A percentile compares a stretch with the other conserved stretches of the same genome.
Conservation (phyloP, 2,113 vertebrate genomes). For the Lathamus discolor region DNA sequence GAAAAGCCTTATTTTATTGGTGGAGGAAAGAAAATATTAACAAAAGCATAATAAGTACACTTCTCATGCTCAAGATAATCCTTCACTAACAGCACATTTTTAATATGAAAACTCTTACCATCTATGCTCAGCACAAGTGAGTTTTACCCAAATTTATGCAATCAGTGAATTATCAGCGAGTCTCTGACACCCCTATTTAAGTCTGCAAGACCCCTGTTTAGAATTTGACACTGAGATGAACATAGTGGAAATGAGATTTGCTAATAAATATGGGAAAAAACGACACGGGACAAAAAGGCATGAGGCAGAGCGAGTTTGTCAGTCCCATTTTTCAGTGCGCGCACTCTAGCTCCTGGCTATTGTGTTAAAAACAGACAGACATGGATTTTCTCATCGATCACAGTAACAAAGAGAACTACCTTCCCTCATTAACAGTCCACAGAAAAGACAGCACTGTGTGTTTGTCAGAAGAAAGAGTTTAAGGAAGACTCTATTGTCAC, state of each 20-base stretch:
- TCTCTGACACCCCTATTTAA: slow-evolving; percentile 25
- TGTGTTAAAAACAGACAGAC: slow-evolving; percentile 63
- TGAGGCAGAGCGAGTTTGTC: slow-evolving; percentile 51
- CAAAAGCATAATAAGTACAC: background rate
- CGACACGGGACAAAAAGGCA: slow-evolving; percentile 45
- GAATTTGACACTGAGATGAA: slow-evolving; percentile 55
- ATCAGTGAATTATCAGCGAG: background rate
- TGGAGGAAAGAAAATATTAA: background rate
- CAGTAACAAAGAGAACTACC: slow-evolving; percentile 54
- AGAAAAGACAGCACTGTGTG: background rate
- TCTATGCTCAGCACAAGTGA: background rate
- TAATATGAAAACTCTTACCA: slow-evolving; percentile 3
- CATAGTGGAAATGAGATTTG: slow-evolving; percentile 57
- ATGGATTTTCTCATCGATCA: slow-evolving; percentile 63
- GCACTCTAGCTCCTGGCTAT: slow-evolving; percentile 35
- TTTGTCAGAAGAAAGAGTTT: background rate
- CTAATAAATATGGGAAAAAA: slow-evolving; percentile 61
- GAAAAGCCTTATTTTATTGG: slow-evolving; percentile 3
- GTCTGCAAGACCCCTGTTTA: slow-evolving; percentile 1
- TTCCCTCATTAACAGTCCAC: slow-evolving; percentile 40
- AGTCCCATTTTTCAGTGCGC: slow-evolving; percentile 51
- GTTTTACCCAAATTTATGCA: slow-evolving; percentile 50
- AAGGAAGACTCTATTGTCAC: slow-evolving; percentile 32
- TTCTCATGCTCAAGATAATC: background rate
- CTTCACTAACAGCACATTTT: slow-evolving; percentile 7